phyloP scores from a whole-genome alignment of 2,797 vertebrate genomes.

The Anguilla marmorata region DNA sequence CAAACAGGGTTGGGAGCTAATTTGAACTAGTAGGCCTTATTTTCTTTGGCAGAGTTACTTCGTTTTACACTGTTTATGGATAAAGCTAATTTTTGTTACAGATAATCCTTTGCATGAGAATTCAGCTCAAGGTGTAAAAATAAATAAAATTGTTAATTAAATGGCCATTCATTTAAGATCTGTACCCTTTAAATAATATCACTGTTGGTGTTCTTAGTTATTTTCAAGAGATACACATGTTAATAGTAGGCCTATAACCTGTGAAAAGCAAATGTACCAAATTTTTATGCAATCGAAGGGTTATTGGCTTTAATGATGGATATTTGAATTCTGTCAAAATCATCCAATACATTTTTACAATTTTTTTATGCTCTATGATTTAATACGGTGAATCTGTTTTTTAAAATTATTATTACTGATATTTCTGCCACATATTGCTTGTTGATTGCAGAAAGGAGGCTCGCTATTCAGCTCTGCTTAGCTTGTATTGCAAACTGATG shows the following conservation, averaged over 20 bases:
- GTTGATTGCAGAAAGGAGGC: not conserved
- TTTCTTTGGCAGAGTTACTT: not conserved
- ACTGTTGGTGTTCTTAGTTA: not conserved
- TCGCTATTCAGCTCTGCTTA: not conserved
- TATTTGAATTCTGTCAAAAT: not conserved
- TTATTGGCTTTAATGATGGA: not conserved
- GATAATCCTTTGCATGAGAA: not conserved
- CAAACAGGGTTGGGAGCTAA: not conserved
- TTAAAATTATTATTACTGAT: not conserved
- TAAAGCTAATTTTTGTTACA: not conserved
- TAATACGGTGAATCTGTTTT: not conserved
- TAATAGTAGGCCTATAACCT: not conserved
- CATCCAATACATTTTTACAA: not conserved
- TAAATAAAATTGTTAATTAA: not conserved
- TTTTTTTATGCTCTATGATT: not conserved
- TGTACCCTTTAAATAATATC: not conserved
- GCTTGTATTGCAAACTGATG: not conserved
- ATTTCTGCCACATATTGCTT: not conserved
- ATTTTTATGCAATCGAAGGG: not conserved
- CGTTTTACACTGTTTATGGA: not conserved
- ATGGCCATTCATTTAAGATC: not conserved
- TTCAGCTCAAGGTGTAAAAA: not conserved
- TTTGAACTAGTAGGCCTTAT: not conserved
- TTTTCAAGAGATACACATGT: not conserved
- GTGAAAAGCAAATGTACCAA: not conserved